Evolutionary conservation across 2,888 invertebrate species (phyloP).

Genomic region (Sinodicranocentrus sp.): DNA sequence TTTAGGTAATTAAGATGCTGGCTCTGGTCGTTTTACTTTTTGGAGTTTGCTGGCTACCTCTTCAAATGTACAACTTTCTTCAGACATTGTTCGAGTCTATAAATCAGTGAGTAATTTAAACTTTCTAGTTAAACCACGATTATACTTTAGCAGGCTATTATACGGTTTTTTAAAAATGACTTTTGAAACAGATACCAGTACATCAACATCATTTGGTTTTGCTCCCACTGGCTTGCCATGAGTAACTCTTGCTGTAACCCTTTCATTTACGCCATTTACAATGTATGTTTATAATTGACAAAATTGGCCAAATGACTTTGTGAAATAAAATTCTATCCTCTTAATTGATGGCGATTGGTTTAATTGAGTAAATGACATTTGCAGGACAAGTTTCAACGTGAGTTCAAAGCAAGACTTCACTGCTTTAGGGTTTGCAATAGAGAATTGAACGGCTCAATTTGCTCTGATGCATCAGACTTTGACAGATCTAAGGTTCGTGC

Average conservation of each 20-base stretch:
- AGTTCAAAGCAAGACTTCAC: slow-evolving; percentile 85
- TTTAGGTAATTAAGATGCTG: slow-evolving; percentile 93
- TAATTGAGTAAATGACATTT: background rate
- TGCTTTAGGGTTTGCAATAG: slow-evolving; percentile 60
- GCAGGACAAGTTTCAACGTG: slow-evolving; percentile 86
- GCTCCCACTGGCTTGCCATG: slow-evolving; percentile 89
- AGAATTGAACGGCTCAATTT: slow-evolving; percentile 40
- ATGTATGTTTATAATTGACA: slow-evolving; percentile 78
- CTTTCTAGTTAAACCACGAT: background rate
- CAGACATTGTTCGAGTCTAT: slow-evolving; percentile 78
- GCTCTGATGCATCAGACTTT: slow-evolving; percentile 71
- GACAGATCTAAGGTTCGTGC: slow-evolving; percentile 56
- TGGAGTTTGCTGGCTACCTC: slow-evolving; percentile 90
- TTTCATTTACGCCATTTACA: slow-evolving; percentile 93
- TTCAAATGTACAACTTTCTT: slow-evolving; percentile 86
- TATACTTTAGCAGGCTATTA: background rate
- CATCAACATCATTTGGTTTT: slow-evolving; percentile 92
- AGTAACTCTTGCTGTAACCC: slow-evolving; percentile 93
- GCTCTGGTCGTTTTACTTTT: slow-evolving; percentile 90
- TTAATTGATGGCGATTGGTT: no score
- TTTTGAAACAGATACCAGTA: slow-evolving; percentile 87
- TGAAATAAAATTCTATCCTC: no score
- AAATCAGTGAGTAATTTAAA: background rate
- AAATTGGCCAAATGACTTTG: background rate
- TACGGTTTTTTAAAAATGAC: background rate